These are phyloP conservation scores for Delichon dasypus DNA, from an alignment of 2,797 vertebrate genomes.

Conservation along the genomic window DNA sequence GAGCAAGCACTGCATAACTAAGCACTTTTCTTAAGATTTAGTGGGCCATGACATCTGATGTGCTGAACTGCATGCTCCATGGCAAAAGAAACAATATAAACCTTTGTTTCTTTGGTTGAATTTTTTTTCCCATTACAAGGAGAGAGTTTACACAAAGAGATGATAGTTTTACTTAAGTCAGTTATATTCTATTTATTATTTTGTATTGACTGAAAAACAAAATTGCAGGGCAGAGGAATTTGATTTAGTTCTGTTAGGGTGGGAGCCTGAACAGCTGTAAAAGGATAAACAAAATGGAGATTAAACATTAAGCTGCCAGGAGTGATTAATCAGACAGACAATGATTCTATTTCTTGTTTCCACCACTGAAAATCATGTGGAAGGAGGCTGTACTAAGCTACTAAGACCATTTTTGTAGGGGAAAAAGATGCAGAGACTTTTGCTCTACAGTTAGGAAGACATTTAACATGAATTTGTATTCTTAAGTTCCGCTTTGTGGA, in stretches of 20 bases:
- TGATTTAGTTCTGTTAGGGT: not conserved
- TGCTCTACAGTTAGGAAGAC: not conserved
- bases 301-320: not conserved
- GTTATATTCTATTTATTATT: not conserved
- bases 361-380: not conserved
- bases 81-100: not conserved
- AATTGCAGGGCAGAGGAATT: not conserved
- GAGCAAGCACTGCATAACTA: not conserved
- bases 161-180: not conserved
- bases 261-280: not conserved
- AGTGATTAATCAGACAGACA: not conserved
- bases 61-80: not conserved
- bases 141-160: not conserved
- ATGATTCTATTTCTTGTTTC: not conserved
- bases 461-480: not conserved
- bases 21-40: not conserved
- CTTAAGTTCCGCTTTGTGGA: not conserved
- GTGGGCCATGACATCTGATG: not conserved
- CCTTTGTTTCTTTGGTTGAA: not conserved
- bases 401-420: not conserved
- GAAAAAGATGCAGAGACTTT: not conserved
- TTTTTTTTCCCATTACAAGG: not conserved
- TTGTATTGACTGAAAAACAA: not conserved
- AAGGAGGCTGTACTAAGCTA: not conserved
- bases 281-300: not conserved